A percentile compares a stretch with the other conserved stretches of the same genome.
Evolutionary conservation across 2,113 vertebrate species (phyloP).

Genomic region (Strix aluco): DNA sequence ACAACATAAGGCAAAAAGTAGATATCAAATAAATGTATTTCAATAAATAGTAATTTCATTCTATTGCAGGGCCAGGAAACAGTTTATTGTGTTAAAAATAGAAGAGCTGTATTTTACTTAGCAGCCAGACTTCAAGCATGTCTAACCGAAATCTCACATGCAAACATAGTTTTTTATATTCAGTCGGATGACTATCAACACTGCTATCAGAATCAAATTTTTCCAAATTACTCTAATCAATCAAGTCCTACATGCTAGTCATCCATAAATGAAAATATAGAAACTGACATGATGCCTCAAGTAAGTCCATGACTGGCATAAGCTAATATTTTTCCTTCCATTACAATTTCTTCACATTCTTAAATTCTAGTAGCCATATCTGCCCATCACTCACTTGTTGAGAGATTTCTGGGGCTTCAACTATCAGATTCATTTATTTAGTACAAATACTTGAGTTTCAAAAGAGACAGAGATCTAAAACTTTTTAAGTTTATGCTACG

Average conservation of each 20-base stretch:
- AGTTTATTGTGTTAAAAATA: not conserved
- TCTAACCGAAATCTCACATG: not conserved
- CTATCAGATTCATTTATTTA: not conserved
- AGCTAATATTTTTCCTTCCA: not conserved
- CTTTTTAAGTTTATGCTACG: not conserved
- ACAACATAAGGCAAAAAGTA: not conserved
- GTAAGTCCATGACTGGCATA: not conserved
- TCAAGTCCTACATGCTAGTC: not conserved
- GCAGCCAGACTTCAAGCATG: not conserved
- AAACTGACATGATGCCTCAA: not conserved
- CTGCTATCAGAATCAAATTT: not conserved
- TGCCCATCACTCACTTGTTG: not conserved
- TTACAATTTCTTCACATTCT: not conserved
- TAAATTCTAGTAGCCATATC: not conserved
- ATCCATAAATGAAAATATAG: not conserved
- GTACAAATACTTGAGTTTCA: not conserved
- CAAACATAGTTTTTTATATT: not conserved
- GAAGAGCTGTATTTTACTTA: not conserved
- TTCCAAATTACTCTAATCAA: not conserved
- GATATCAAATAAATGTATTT: not conserved
- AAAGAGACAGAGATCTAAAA: not conserved
- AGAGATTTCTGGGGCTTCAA: not conserved
- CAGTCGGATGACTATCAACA: not conserved
- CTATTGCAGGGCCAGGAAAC: not conserved
- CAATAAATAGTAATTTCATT: not conserved